These are phyloP conservation scores for Paraescarpia echinospica DNA, from an alignment of 1,140 invertebrate species.

Conservation along the genomic window DNA sequence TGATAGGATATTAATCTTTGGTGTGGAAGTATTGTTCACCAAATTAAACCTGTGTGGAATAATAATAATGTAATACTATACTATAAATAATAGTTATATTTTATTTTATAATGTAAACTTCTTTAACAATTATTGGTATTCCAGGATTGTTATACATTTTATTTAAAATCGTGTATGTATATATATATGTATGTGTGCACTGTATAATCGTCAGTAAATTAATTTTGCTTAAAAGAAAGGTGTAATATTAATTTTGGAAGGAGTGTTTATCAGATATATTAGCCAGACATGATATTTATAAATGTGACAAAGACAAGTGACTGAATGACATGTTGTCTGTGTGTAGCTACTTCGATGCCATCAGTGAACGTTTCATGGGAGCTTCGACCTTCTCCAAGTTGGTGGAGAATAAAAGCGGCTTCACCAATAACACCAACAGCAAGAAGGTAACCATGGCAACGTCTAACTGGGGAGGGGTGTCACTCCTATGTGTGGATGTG, in stretches of 20 bases:
- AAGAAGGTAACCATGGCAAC: background rate
- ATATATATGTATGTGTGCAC: background rate
- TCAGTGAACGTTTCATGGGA: constrained; percentile 49
- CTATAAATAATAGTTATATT: no score
- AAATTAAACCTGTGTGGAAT: background rate
- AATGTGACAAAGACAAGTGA: background rate
- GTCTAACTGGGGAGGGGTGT: background rate
- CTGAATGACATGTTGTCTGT: constrained; percentile 20
- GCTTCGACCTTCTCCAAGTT: constrained; percentile 24
- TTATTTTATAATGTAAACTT: background rate
- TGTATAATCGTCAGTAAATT: background rate
- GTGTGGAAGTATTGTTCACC: background rate
- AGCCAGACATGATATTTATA: background rate
- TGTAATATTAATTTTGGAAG: background rate
- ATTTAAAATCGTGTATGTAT: no score
- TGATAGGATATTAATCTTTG: background rate
- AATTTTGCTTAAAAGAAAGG: background rate
- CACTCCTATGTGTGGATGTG: no score
- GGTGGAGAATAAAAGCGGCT: background rate
- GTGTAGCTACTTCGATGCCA: constrained; percentile 48
- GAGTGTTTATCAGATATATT: background rate
- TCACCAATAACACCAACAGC: background rate
- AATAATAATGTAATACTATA: background rate
- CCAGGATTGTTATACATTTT: constrained; percentile 15
- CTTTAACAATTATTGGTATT: background rate